Base-by-base conservation (phyloP, 2,888 invertebrate genomes). In the Mimumesa dahlbomi region DNA sequence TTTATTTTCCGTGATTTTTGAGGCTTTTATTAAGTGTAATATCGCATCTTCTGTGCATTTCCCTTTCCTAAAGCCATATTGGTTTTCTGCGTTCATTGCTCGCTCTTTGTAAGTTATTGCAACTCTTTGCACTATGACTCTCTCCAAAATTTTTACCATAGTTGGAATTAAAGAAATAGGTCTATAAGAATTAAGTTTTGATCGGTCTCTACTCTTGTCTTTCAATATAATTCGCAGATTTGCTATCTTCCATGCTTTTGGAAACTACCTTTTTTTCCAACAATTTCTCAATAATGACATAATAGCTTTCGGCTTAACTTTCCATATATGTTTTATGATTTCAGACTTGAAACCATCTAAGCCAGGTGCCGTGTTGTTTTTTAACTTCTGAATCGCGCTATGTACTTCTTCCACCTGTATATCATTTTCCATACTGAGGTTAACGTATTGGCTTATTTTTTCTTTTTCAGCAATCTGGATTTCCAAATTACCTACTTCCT, bases 91-190 rank as follows among this genome's bases (percentile, higher is more conserved):
- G 34, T 25, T 9, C 11, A 25, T n/a, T 1, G 1, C 34, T 2
- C 9, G 3, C 0, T 43, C 11, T 11, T n/a, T n/a, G n/a, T n/a
- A 50, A 13, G 4, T 0, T 2, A 1, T 2, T 1, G 34, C 5
- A 0, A 64, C 14, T n/a, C 49, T 42, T 1, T 49, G 6, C 1
- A 42, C 19, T 2, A 64, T 49, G 1, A 64, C 7, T 7, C 19
- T 14, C n/a, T 64, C 56, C 4, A 50, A 43, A 0, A 64, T 7
- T 43, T 64, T 56, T 1, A 49, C 36, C 0, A 49, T 7, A 1
- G 13, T 16, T 2, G 56, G 6, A 1, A 56, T 43, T 2, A 56
- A 21, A 0, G 54, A 36, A n/a, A 64, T 64, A 1, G 63, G 63
- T 13, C 56, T 21, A 31, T 56, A 64, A 1, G 63, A 43, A 3